A percentile compares a stretch with the other conserved stretches of the same genome.
Conservation (phyloP, 2,888 invertebrate species). For the Xestia rhomboidea region DNA sequence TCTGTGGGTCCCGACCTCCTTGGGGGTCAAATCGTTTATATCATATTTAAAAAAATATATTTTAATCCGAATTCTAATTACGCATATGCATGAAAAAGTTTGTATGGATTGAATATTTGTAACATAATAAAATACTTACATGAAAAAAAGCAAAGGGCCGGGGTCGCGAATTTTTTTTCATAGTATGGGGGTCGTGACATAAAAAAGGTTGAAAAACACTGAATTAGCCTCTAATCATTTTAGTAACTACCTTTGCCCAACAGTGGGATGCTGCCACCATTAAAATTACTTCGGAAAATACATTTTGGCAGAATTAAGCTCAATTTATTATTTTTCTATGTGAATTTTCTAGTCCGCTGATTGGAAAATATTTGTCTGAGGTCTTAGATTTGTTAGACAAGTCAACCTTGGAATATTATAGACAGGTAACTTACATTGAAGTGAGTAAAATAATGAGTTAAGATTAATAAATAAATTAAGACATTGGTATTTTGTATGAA, state of each 20-base stretch:
- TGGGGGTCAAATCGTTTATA: too few relatives aligned
- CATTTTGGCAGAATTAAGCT: neutral
- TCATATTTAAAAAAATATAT: too few relatives aligned
- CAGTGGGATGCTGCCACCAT: neutral
- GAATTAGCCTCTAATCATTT: neutral
- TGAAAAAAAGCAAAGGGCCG: too few relatives aligned
- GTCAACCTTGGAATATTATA: conserved; percentile 1
- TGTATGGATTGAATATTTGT: too few relatives aligned
- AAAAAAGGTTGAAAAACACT: too few relatives aligned
- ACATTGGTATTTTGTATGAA: neutral
- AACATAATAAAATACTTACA: too few relatives aligned
- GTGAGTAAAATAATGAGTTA: neutral
- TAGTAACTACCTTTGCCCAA: neutral
- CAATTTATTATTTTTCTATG: conserved; percentile 11
- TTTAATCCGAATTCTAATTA: too few relatives aligned
- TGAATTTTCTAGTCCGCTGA: conserved; percentile 44
- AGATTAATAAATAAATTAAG: too few relatives aligned
- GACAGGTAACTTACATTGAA: neutral
- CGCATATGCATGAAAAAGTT: too few relatives aligned
- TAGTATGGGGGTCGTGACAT: too few relatives aligned
- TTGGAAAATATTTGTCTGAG: neutral
- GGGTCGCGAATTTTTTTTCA: too few relatives aligned
- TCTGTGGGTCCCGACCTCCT: too few relatives aligned
- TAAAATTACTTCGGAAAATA: neutral
- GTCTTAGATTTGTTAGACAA: conserved; percentile 23